Conservation (phyloP, 2,113 vertebrate genomes). For the Falco punctatus region DNA sequence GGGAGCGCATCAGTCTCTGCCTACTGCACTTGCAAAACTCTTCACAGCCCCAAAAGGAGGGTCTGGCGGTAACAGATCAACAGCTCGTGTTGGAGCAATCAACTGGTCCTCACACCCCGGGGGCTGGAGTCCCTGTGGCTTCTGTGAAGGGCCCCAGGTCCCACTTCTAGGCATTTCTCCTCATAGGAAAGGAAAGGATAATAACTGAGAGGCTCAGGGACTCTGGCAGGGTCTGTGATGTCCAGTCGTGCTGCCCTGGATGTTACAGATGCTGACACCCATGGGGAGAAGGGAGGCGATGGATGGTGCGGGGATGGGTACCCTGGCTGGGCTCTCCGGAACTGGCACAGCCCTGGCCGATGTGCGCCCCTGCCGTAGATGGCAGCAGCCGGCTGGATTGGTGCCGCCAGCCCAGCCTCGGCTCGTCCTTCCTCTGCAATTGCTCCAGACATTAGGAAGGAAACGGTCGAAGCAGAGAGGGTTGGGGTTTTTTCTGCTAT, state of each 20-base stretch:
- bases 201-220: rapidly evolving
- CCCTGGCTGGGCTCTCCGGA: neutral
- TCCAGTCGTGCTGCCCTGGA: neutral
- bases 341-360: neutral
- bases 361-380: rapidly evolving
- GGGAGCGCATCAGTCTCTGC: rapidly evolving
- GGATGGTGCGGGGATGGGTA: neutral
- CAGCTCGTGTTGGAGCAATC: rapidly evolving
- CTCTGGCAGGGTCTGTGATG: neutral
- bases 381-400: neutral
- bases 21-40: neutral
- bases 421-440: neutral
- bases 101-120: rapidly evolving
- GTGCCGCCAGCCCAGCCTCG: neutral
- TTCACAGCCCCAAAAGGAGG: too few species aligned
- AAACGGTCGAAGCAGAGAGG: neutral
- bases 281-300: rapidly evolving
- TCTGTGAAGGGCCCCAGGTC: neutral
- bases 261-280: neutral
- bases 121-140: neutral
- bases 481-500: neutral
- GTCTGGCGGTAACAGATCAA: neutral
- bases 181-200: neutral
- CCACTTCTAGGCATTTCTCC: neutral
- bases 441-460: neutral